phyloP scores from a whole-genome alignment of 2,113 vertebrate genomes.

The Macaca mulatta region DNA sequence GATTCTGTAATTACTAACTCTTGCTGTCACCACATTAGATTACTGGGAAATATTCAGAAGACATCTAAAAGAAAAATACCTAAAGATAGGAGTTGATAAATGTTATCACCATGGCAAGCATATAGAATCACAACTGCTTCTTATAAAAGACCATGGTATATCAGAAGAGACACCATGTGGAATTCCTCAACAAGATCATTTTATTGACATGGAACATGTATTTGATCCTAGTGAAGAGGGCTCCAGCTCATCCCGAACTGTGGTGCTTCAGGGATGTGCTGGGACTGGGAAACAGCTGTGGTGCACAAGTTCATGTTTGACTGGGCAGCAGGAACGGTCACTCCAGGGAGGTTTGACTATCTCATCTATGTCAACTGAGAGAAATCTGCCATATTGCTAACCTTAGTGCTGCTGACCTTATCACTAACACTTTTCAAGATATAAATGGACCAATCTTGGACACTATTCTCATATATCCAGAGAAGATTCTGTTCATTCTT shows the following conservation, averaged over 20 bases:
- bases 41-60: slow-evolving; percentile 31
- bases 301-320: slow-evolving; percentile 62
- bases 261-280: slow-evolving; percentile 37
- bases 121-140: slow-evolving; percentile 13
- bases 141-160: slow-evolving; percentile 49
- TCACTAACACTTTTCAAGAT: slow-evolving; percentile 29
- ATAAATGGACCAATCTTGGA: slow-evolving; percentile 32
- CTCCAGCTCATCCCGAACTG: neutral
- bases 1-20: slow-evolving; percentile 37
- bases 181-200: slow-evolving; percentile 60
- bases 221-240: slow-evolving; percentile 43
- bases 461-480: neutral
- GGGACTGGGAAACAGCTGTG: slow-evolving; percentile 45
- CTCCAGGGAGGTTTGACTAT: slow-evolving; percentile 59
- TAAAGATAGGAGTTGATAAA: slow-evolving; percentile 24
- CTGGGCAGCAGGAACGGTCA: slow-evolving; percentile 44
- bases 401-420: slow-evolving; percentile 45
- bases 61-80: slow-evolving; percentile 63
- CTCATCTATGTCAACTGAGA: slow-evolving; percentile 51
- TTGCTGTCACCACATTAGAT: slow-evolving; percentile 54
- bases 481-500: slow-evolving; percentile 60
- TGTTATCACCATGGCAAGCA: slow-evolving; percentile 40
- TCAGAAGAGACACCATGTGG: slow-evolving; percentile 30
- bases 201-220: slow-evolving; percentile 43
- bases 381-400: slow-evolving; percentile 34